These are phyloP conservation scores for Porites lobata DNA, from an alignment of 92 coral and sea anemone genomes.

Conservation along the genomic window DNA sequence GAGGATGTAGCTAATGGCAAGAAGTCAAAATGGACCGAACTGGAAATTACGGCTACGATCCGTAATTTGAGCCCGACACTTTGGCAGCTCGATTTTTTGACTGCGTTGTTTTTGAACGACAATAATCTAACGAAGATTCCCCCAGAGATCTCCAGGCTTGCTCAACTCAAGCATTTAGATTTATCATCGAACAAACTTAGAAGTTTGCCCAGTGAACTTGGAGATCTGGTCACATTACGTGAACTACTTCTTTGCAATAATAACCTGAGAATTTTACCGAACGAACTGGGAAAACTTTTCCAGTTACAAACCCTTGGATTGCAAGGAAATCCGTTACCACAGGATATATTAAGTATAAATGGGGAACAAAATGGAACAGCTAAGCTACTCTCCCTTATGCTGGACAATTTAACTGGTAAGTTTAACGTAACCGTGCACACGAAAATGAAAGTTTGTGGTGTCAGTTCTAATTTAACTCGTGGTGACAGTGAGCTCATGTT, in stretches of 20 bases:
- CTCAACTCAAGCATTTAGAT: constrained; percentile 93
- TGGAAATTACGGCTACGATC: constrained; percentile 98
- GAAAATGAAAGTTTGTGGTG: constrained; percentile 70
- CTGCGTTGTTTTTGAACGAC: constrained; percentile 95
- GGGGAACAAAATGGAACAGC: constrained; percentile 94
- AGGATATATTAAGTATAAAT: constrained; percentile 86
- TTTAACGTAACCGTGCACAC: constrained; percentile 51
- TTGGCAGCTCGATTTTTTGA: constrained; percentile 98
- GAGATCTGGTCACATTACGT: constrained; percentile 99
- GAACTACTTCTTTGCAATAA: constrained; percentile 98
- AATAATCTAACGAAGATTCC: constrained; percentile 97
- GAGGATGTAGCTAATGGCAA: constrained; percentile 96
- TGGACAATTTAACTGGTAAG: constrained; percentile 98
- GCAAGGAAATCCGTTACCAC: constrained; percentile 96
- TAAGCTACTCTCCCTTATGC: constrained; percentile 86
- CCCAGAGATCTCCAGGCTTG: constrained; percentile 93
- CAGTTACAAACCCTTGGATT: constrained; percentile 97
- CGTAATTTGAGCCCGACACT: constrained; percentile 99
- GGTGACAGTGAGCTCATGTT: not conserved
- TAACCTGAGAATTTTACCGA: constrained; percentile 92
- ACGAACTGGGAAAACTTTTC: constrained; percentile 99
- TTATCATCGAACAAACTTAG: constrained; percentile 97
- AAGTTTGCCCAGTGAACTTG: constrained; percentile 99
- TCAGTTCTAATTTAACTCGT: constrained; percentile 81
- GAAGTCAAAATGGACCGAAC: constrained; percentile 97